Conservation (phyloP, 2,113 vertebrate species). For the Coracopsis vasa region DNA sequence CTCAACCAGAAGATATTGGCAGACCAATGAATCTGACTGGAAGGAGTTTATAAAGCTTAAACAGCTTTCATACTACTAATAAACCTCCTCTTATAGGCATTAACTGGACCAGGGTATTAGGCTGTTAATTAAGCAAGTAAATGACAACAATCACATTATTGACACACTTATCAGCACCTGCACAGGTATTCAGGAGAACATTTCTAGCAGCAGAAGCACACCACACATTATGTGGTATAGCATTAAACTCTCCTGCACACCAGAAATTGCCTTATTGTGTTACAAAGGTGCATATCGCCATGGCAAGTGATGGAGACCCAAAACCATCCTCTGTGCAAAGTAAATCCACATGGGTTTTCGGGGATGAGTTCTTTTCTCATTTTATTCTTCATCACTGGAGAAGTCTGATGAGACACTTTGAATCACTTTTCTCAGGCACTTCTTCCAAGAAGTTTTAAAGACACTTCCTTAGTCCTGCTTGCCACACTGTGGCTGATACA, state of each 20-base stretch:
- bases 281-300: not conserved
- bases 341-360: accelerated
- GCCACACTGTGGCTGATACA: not conserved
- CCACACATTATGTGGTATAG: not conserved
- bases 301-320: not conserved
- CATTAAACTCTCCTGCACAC: not conserved
- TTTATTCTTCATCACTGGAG: accelerated
- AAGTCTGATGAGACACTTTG: not conserved
- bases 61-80: constrained; percentile 46
- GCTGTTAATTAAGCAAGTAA: constrained; percentile 67
- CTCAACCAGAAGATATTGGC: constrained; percentile 60
- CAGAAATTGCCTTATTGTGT: not conserved
- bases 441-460: not conserved
- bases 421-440: not conserved
- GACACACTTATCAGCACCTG: not conserved
- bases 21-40: constrained; percentile 53
- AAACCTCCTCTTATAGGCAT: constrained; percentile 51
- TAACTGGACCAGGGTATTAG: constrained; percentile 60
- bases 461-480: not conserved
- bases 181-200: constrained; percentile 8
- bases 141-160: constrained; percentile 29
- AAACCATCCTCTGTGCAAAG: not conserved
- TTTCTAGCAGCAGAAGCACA: not conserved
- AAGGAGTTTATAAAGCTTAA: constrained; percentile 65
- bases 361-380: not conserved